Evolutionary conservation across 2,797 vertebrate genomes (phyloP).

Genomic region (Fratercula arctica): DNA sequence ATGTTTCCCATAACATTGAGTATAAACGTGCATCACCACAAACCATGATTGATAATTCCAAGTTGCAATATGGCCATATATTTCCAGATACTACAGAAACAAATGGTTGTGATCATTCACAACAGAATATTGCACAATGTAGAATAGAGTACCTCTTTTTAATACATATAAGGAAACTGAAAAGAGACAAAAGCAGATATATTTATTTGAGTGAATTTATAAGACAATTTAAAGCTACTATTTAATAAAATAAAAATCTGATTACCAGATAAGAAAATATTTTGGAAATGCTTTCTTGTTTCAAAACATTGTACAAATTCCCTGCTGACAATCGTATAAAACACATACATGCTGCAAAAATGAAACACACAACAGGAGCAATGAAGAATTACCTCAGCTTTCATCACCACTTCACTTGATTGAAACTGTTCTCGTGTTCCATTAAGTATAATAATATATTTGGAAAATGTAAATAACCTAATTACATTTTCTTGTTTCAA

Average conservation of each 20-base stretch:
- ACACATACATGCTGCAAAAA: conserved; percentile 30
- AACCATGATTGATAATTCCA: background rate
- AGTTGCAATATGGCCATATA: background rate
- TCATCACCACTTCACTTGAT: conserved; percentile 68
- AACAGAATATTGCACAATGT: background rate
- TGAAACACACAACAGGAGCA: conserved; percentile 19
- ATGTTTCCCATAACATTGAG: background rate
- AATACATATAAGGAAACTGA: background rate
- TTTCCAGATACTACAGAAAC: background rate
- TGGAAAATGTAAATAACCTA: conserved; percentile 70
- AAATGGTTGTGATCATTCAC: background rate
- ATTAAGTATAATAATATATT: conserved; percentile 60
- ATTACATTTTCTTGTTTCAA: conserved; percentile 83
- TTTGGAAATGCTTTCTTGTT: conserved; percentile 14
- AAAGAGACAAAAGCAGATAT: conserved; percentile 14
- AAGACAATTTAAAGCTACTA: background rate
- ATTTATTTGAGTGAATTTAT: conserved; percentile 22
- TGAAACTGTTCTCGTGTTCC: conserved; percentile 56
- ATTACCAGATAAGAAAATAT: background rate
- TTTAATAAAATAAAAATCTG: background rate
- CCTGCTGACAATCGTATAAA: background rate
- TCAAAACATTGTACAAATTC: conserved; percentile 8
- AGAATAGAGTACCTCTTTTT: background rate
- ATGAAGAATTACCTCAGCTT: conserved; percentile 62
- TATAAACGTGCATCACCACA: background rate